phyloP scores from a whole-genome alignment of 2,113 vertebrate species.

The Psophia crepitans region DNA sequence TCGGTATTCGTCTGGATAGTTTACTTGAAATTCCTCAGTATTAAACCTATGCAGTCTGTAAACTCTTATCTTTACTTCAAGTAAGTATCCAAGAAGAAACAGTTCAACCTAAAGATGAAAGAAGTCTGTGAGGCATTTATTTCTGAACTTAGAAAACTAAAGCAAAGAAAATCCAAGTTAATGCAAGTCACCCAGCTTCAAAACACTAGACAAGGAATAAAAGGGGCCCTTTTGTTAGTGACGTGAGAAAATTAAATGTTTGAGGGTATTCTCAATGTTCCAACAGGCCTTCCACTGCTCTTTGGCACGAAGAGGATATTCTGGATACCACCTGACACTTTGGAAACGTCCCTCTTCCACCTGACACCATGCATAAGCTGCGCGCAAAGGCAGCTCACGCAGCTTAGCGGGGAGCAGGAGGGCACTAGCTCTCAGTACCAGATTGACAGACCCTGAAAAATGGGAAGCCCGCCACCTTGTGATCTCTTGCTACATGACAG shows the following conservation, averaged over 20 bases:
- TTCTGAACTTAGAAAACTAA: not conserved
- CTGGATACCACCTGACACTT: not conserved
- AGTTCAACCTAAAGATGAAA: constrained; percentile 74
- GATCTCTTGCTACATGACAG: not conserved
- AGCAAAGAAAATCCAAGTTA: not conserved
- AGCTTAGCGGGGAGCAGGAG: not conserved
- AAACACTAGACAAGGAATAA: not conserved
- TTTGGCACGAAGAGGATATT: not conserved
- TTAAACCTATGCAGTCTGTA: constrained; percentile 77
- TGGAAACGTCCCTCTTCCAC: not conserved
- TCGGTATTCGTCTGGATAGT: constrained; percentile 68
- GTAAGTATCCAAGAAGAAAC: constrained; percentile 76
- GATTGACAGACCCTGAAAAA: not conserved
- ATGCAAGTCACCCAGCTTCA: not conserved
- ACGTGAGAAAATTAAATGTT: not conserved
- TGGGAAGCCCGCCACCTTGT: constrained; percentile 39
- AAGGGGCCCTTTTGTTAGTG: not conserved
- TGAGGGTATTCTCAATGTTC: not conserved
- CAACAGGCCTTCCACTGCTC: not conserved
- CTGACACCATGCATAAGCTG: not conserved
- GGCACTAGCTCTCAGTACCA: not conserved
- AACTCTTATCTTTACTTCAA: constrained; percentile 78
- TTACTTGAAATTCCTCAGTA: constrained; percentile 75
- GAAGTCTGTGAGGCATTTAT: not conserved
- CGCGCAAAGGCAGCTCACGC: not conserved